Base-by-base conservation (phyloP, 2,888 invertebrate genomes). In the Trachelus iudaicus region DNA sequence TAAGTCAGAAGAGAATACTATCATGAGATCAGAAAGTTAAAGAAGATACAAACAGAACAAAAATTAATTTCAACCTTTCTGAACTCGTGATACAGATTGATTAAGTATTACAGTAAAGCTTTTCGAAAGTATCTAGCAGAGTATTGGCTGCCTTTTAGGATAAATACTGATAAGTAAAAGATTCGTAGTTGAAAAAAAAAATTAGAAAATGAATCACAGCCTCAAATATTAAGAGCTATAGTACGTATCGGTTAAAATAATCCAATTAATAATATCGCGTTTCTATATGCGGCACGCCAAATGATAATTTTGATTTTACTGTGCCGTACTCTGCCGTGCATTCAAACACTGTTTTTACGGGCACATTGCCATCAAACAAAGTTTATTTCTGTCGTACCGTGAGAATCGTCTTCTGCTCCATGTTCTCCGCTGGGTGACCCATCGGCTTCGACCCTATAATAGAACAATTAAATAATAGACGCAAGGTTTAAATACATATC, bases 361-460 rank as follows among this genome's bases (percentile, higher is more conserved):
- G 76, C 80, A 83, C 79, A 71, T 69, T 74, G 35, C 73, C 56
- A 56, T 23, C 23, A 56, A 1, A 56, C 23, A 56, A 56, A 56
- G 23, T 23, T 56, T 56, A 23, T 56, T 56, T 56, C 56, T 56
- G 56, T 56, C 88, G 90, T 89, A 91, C 91, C 91, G 79, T 90
- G 90, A 77, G 90, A 88, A 75, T 91, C 91, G 75, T 91, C 91
- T 82, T 90, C 90, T 71, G 83, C 78, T 34, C 83, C 77, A 75
- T 87, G 89, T 84, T 87, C 89, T 79, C 86, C 88, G 77, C 87
- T 89, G 34, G 86, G 83, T 71, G 86, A 87, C 40, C 91, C 91
- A 37, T 91, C 91, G 33, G 90, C 88, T 84, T 91, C 89, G 80
- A 87, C 89, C 85, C 91, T 91, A 79, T 69, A 81, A 85, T 69